Base-by-base conservation (phyloP, 1,140 invertebrate genomes). In the Chironomus tepperi region DNA sequence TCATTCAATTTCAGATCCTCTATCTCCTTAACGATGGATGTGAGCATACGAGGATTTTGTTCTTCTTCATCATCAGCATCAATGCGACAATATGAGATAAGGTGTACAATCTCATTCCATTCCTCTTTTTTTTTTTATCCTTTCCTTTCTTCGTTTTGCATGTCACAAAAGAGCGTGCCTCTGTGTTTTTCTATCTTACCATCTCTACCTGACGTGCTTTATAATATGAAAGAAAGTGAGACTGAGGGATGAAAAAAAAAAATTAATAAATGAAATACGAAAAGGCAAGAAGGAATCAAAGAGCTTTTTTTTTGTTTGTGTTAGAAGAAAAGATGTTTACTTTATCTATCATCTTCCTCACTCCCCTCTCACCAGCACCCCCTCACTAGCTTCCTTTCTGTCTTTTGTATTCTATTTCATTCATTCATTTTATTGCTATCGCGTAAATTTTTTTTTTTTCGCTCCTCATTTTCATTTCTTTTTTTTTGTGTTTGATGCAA, bases 241-340 rank as follows among this genome's bases (percentile, higher is more conserved):
- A 57, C 24, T 34, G 24, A 34, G 24, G 24, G 24, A 34, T 1
- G 1, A n/a, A n/a, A 7, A 57, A 57, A 57, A 57, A 12, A 57
- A 57, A 57, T 67, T 67, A 67, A 67, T 67, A 67, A 67, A 67
- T 18, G 64, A 67, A 67, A 67, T 67, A 3, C 7, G n/a, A 67
- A 67, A n/a, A 34, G 24, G 24, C 24, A 34, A n/a, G 47, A n/a
- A 12, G 9, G 47, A 57, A 57, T 57, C 47, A 57, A 57, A 57
- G 47, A n/a, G n/a, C 47, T 57, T 57, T n/a, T 57, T 57, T n/a
- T 57, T 57, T 57, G 9, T 57, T n/a, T 10, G 10, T 57, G 10
- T 12, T 57, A 57, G 24, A 34, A 34, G 24, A 34, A 34, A 34
- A 34, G 24, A 34, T 34, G 24, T 34, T 34, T 34, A 34, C 24